Evolutionary conservation across 2,113 vertebrate genomes (phyloP), one percentile per base, ranked within the genome.

Genomic region (Tetraodon nigroviridis): DNA sequence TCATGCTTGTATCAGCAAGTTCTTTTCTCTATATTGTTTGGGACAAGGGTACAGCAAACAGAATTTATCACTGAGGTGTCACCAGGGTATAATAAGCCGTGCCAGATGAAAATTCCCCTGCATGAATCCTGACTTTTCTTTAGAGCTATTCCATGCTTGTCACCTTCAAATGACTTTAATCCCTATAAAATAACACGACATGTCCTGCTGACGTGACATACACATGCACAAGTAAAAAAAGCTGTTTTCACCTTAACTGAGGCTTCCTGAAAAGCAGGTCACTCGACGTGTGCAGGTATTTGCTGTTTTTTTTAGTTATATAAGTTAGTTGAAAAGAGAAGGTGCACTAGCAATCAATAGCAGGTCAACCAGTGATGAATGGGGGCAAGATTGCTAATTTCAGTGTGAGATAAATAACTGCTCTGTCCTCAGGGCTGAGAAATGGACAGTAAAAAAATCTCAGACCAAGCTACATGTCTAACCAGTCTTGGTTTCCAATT

Each of bases 331-430:
- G 84, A 90, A 88, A 84, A 86, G 78, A 87, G 83, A 86, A 67
- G 79, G 83, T 82, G 73, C 75, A 67, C 71, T 18, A 42, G 71
- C 71, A 72, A 92, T 92, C 88, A 77, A 90, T 90, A 80, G 53
- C 79, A 74, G 87, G 88, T 81, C 86, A 87, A 79, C 67, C 82
- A 67, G 71, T 91, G 90, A 92, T 90, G 86, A 88, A 90, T 90
- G 88, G 88, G 46, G 58, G 79, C 27, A 57, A 69, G 76, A 86
- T 88, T 88, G 83, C 89, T 90, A 90, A 92, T 91, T 92, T 90
- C 84, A 84, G 79, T 51, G 69, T 49, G 58, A 89, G 90, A 89
- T 82, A 89, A 87, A 90, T 89, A 86, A 88, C 81, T 15, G 71
- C 61, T 61, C 11, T 53, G 72, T 61, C 80, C 68, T 64, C 66